Evolutionary conservation across 2,797 vertebrate species (phyloP), one percentile per base, ranked within the genome.

Genomic region (Peromyscus attwateri): DNA sequence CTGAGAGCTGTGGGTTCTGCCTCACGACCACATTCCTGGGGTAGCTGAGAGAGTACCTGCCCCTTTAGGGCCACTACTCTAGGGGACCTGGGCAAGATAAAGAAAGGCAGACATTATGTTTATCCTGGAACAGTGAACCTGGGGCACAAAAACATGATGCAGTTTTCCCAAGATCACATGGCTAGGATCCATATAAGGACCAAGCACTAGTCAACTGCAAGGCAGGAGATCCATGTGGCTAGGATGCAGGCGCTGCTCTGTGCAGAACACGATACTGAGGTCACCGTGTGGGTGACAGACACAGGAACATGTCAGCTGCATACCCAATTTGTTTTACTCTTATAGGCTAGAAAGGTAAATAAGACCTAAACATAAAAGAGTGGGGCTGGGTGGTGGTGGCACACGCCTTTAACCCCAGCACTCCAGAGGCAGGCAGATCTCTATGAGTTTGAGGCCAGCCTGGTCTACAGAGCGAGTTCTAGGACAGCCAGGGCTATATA

Each of bases 1-100:
- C 3, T 9, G 37, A 85, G 62, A 71, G 91, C 62, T 73, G 49
- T 29, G 0, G 40, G 0, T 0, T 23, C 49, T 66, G 75, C 13
- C 92, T 60, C 97, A 97, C 19, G 2, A 62, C 81, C 96, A 80
- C 97, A 97, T 97, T 43, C 19, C 46, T 19, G 3, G 64, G 37
- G 31, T 34, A 60, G 71, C 27, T 0, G 17, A 87, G n/a, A 73
- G 16, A 80, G 77, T 21, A 25, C 40, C 8, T 37, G 60, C 23
- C 37, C 64, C 70, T 68, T 73, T 19, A 3, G 29, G 57, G 71
- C 83, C 76, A 27, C 46, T 85, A 60, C 46, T 52, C 64, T 31
- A 31, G 2, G 75, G 77, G 79, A 85, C 95, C 96, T 97, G 57
- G 90, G 93, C 25, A 81, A 52, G 82, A 93, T 66, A 89, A 88